A percentile compares a stretch with the other conserved stretches of the same genome.
These are phyloP conservation scores for Stratiomys singularior DNA, from an alignment of 2,888 invertebrate genomes.

Conservation along the genomic window DNA sequence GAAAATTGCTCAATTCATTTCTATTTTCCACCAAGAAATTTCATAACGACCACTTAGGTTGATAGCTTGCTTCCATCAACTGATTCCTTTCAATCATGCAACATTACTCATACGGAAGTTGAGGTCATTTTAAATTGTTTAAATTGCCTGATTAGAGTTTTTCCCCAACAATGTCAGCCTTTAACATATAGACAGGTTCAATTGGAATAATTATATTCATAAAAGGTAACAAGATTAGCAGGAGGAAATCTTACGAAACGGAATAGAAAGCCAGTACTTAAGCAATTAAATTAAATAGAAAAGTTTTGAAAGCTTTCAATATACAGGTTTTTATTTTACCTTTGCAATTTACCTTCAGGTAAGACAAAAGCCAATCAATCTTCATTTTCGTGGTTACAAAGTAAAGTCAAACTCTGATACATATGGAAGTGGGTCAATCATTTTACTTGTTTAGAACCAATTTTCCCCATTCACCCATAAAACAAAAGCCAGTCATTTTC, in stretches of 20 bases:
- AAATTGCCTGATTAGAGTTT: background rate
- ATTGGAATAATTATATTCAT: background rate
- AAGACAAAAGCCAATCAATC: background rate
- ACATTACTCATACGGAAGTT: background rate
- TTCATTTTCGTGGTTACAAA: background rate
- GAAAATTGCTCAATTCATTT: constrained; percentile 11
- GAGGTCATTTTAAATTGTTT: background rate
- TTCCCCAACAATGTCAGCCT: background rate
- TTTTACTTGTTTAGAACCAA: constrained; percentile 10
- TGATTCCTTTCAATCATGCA: constrained; percentile 12
- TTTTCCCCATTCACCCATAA: constrained; percentile 5
- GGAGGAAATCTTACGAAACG: background rate
- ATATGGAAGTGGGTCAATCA: constrained; percentile 15
- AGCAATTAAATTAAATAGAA: no score
- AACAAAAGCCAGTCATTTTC: constrained; percentile 36
- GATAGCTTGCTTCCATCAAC: background rate
- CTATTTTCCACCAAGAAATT: background rate
- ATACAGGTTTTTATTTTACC: no score
- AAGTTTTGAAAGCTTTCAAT: no score
- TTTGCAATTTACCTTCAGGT: background rate
- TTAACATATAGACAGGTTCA: background rate
- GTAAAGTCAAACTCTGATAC: background rate
- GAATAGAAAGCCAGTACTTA: background rate
- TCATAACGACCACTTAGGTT: constrained; percentile 10
- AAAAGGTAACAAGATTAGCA: background rate